Evolutionary conservation across 2,113 vertebrate genomes (phyloP).

Genomic region (Protobothrops mucrosquamatus): DNA sequence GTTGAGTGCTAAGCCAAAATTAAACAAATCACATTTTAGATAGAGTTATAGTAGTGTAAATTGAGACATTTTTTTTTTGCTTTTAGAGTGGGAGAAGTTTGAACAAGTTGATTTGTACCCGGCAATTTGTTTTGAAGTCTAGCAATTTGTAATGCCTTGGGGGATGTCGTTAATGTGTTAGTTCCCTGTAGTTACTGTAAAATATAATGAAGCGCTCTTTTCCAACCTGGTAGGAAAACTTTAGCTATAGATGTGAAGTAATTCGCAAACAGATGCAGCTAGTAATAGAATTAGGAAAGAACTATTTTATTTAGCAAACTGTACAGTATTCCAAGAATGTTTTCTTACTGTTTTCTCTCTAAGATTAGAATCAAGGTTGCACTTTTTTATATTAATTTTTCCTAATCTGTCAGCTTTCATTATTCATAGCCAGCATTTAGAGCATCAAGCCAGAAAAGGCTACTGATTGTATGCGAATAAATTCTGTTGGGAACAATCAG

Average conservation of each 20-base stretch:
- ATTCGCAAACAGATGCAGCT: neutral
- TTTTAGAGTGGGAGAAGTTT: neutral
- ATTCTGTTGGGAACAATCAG: neutral
- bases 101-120: neutral
- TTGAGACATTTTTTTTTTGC: neutral
- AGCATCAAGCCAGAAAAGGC: neutral
- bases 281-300: neutral
- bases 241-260: neutral
- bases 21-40: neutral
- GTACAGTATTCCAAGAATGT: neutral
- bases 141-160: neutral
- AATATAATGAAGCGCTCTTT: neutral
- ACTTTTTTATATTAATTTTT: neutral
- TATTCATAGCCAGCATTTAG: neutral
- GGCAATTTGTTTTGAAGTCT: neutral
- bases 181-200: neutral
- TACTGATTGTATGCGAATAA: neutral
- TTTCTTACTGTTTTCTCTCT: neutral
- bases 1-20: neutral
- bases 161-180: neutral
- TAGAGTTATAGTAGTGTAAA: neutral
- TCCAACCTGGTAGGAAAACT: neutral
- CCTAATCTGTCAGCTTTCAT: neutral
- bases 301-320: slow-evolving; percentile 8
- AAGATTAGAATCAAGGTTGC: neutral